These are phyloP conservation scores for Pseudochaenichthys georgianus DNA, from an alignment of 2,797 vertebrate species.

Conservation along the genomic window DNA sequence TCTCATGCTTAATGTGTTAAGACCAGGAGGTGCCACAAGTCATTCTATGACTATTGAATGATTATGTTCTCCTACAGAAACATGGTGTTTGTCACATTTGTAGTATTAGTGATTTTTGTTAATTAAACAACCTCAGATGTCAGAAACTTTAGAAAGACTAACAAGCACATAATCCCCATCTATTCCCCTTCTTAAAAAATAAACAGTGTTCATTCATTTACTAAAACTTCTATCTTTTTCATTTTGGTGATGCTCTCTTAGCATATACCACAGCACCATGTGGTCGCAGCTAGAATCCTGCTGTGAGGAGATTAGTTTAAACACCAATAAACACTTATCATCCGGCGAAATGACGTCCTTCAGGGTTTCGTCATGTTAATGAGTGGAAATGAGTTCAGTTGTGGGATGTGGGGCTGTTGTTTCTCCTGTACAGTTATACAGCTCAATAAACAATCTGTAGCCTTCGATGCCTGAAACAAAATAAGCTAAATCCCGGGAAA, in stretches of 20 bases:
- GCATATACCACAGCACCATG: background rate
- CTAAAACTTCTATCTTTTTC: no score
- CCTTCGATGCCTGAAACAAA: background rate
- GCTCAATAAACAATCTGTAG: background rate
- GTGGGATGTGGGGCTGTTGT: background rate
- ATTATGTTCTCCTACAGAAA: slow-evolving; percentile 6
- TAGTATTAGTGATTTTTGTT: background rate
- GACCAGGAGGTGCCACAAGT: slow-evolving; percentile 2
- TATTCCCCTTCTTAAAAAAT: background rate
- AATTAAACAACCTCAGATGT: background rate
- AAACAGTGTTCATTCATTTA: no score
- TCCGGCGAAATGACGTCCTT: background rate
- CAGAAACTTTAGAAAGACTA: background rate
- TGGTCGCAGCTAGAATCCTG: background rate
- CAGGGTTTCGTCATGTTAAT: background rate
- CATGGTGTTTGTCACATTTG: background rate
- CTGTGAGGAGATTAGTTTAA: slow-evolving; percentile 10
- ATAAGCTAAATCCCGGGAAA: background rate
- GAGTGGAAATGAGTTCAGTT: background rate
- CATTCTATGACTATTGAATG: background rate
- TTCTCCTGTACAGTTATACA: background rate
- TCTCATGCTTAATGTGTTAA: background rate
- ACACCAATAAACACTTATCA: background rate
- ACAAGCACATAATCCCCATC: background rate
- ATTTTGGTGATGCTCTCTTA: no score